phyloP scores from a whole-genome alignment of 2,888 invertebrate species.

The Cataglyphis rosenhaueri region DNA sequence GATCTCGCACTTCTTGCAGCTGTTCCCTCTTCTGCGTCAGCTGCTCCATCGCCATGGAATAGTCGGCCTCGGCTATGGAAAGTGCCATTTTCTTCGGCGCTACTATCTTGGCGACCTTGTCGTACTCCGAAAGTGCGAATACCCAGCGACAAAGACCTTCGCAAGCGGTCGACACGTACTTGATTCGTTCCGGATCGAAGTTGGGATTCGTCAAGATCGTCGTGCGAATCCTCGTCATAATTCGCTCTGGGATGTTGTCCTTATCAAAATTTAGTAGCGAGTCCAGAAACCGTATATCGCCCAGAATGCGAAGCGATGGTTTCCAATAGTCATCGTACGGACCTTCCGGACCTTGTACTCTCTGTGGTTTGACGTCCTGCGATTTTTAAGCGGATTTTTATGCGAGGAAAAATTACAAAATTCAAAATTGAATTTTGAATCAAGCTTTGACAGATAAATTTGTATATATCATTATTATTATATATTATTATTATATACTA shows the following conservation, averaged over 20 bases:
- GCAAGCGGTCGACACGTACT: constrained; percentile 94
- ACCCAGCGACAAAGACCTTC: constrained; percentile 98
- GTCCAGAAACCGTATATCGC: constrained; percentile 97
- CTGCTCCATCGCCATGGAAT: constrained; percentile 91
- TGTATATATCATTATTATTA: not conserved
- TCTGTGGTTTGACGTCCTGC: constrained; percentile 95
- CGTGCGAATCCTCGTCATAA: constrained; percentile 93
- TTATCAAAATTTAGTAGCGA: constrained; percentile 95
- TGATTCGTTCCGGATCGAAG: constrained; percentile 96
- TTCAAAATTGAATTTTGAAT: not conserved
- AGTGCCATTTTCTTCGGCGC: constrained; percentile 97
- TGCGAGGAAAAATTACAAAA: not conserved
- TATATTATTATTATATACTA: not conserved
- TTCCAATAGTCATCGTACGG: constrained; percentile 97
- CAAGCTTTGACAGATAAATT: not conserved
- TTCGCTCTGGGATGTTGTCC: constrained; percentile 94
- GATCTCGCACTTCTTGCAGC: constrained; percentile 89
- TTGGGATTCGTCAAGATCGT: constrained; percentile 94
- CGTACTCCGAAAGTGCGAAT: constrained; percentile 97
- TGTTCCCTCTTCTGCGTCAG: constrained; percentile 92
- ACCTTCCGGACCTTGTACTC: constrained; percentile 91
- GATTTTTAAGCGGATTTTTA: constrained; percentile 5
- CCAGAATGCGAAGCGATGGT: constrained; percentile 94
- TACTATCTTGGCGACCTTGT: constrained; percentile 95
- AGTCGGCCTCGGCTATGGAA: constrained; percentile 93